phyloP scores from a whole-genome alignment of 2,888 invertebrate species.

The Syrista parreyssii region DNA sequence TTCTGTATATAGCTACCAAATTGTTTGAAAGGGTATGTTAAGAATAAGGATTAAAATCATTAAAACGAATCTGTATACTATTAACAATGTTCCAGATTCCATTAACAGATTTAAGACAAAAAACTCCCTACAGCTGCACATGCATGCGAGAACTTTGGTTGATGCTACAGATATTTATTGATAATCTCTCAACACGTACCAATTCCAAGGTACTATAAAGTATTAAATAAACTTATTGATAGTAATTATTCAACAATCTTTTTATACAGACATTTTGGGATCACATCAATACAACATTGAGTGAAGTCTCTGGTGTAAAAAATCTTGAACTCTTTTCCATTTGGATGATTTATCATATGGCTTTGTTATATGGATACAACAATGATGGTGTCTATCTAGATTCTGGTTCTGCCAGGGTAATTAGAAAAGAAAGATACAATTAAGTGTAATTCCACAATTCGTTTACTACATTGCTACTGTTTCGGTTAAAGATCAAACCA shows the following conservation, averaged over 20 bases:
- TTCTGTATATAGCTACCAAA: slow-evolving; percentile 58
- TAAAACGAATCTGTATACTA: slow-evolving; percentile 11
- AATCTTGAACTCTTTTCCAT: slow-evolving; percentile 62
- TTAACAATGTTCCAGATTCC: slow-evolving; percentile 53
- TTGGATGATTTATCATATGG: slow-evolving; percentile 67
- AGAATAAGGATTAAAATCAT: background rate
- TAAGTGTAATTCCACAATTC: background rate
- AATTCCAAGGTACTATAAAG: slow-evolving; percentile 44
- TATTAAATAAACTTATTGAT: background rate
- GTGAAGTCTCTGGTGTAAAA: slow-evolving; percentile 43
- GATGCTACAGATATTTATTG: slow-evolving; percentile 66
- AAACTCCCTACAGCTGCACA: slow-evolving; percentile 70
- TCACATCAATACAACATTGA: slow-evolving; percentile 62
- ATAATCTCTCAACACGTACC: slow-evolving; percentile 52
- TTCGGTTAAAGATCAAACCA: slow-evolving; percentile 38
- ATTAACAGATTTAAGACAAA: slow-evolving; percentile 63
- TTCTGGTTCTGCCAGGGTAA: slow-evolving; percentile 47
- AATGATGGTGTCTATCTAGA: slow-evolving; percentile 60
- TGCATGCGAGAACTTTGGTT: slow-evolving; percentile 73
- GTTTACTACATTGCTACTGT: background rate
- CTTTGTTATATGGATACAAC: slow-evolving; percentile 63
- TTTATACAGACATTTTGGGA: slow-evolving; percentile 65
- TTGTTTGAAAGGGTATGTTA: slow-evolving; percentile 62
- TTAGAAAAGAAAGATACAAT: background rate
- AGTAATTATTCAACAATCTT: background rate